Base-by-base conservation (phyloP, 2,113 vertebrate species). In the Cololabis saira region DNA sequence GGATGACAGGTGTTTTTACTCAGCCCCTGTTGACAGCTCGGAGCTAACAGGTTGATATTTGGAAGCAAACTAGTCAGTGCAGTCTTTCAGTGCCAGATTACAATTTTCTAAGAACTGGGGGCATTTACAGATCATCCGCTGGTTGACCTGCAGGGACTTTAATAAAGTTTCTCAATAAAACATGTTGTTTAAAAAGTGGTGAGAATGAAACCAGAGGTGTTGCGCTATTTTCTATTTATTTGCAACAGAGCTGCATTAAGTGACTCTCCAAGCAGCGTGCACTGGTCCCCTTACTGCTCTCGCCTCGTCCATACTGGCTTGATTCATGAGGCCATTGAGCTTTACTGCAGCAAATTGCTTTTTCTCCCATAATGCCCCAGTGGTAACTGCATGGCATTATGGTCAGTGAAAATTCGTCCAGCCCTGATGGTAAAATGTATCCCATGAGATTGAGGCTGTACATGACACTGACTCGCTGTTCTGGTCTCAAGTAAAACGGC, bases 311-410 rank as follows among this genome's bases (percentile, higher is more conserved):
- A 47, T 77, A 86, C 78, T 67, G 79, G 66, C 67, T 78, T 87
- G 86, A 89, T 89, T 87, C 81, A 88, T 73, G 76, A 83, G 85
- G 71, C 84, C 88, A 75, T 88, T 82, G 82, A 87, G 88, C 81
- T 78, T 75, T 49, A 71, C 81, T n/a, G 67, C 77, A 51, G 83
- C 71, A 88, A 90, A 85, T 85, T 80, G 82, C 88, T 89, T 89
- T 85, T 85, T 58, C 78, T 70, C 84, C 85, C 84, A 87, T 80
- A 82, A 90, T 83, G 81, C 70, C 77, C 67, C 0, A 52, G 76
- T 80, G 41, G 64, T 81, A 84, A 79, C 76, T 58, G 76, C 62
- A 51, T 54, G 57, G 75, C 84, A 82, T 83, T 73, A 76, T 71
- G 78, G 85, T 81, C 82, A 83, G 73, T 47, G 10, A 66, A 85